Percentiles rank a stretch among this genome's conserved stretches.
Evolutionary conservation across 2,113 vertebrate genomes (phyloP).

Genomic region (Mirounga angustirostris): DNA sequence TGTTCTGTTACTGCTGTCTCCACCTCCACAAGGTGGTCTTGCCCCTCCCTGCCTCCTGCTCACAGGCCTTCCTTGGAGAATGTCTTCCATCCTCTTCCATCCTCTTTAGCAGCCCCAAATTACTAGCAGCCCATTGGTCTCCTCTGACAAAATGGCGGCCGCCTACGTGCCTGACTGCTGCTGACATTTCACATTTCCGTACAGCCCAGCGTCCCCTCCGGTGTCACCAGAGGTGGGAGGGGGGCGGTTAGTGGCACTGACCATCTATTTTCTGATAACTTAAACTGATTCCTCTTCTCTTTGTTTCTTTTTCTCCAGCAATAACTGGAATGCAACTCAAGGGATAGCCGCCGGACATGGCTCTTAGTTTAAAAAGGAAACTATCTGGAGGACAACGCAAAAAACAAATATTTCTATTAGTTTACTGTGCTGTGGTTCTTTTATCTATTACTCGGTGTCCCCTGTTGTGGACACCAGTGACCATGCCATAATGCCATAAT

Average conservation of each 20-base stretch:
- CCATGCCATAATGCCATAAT: conserved; percentile 37
- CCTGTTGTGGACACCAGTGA: conserved; percentile 63
- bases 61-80: not conserved
- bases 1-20: not conserved
- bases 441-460: conserved; percentile 64
- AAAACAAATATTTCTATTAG: conserved; percentile 75
- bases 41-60: not conserved
- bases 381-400: conserved; percentile 79
- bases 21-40: not conserved
- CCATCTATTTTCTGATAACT: not conserved
- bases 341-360: conserved; percentile 49
- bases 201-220: not conserved
- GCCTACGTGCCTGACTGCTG: not conserved
- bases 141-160: not conserved
- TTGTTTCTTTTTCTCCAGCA: conserved; percentile 82
- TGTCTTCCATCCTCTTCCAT: not conserved
- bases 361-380: conserved; percentile 72
- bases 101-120: not conserved
- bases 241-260: not conserved
- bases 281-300: conserved; percentile 35
- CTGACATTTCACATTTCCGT: not conserved
- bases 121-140: not conserved
- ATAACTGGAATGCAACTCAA: conserved; percentile 81
- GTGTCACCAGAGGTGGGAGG: not conserved
- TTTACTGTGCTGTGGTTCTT: conserved; percentile 80